Conservation (phyloP, 2,797 vertebrate species). For the Adelosebastes latens region DNA sequence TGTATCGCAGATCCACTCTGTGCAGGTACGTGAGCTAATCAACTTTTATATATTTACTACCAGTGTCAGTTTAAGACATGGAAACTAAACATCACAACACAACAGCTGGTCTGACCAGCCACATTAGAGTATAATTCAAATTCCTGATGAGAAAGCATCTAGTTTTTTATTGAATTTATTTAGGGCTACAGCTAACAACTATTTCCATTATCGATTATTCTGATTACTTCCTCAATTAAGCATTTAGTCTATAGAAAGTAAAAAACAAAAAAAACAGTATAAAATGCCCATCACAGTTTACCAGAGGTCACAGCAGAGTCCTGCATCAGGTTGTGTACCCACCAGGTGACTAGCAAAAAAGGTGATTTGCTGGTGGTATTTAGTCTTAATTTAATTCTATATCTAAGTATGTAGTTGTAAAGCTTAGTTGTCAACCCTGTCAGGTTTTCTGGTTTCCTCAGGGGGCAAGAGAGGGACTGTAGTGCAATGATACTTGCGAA, state of each 20-base stretch:
- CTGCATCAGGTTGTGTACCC: neutral
- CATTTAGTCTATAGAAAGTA: neutral
- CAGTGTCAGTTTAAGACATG: neutral
- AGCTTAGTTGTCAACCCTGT: neutral
- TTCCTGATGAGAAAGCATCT: neutral
- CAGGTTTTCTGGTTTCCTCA: neutral
- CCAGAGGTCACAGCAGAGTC: neutral
- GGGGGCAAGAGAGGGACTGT: neutral
- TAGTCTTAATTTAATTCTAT: too few species aligned
- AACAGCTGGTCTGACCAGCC: neutral
- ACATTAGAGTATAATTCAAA: neutral
- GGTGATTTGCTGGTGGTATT: too few species aligned
- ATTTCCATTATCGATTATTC: neutral
- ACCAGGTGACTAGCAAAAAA: too few species aligned
- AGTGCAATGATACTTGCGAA: neutral
- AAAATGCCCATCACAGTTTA: neutral
- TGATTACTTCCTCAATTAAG: neutral
- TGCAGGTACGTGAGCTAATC: constrained; percentile 79
- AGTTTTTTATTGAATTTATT: too few species aligned
- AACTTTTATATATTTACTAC: neutral
- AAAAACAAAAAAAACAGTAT: neutral
- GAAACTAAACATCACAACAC: neutral
- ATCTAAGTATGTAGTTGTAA: neutral
- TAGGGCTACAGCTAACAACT: neutral
- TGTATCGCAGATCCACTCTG: constrained; percentile 87